Conservation (phyloP, 1,140 invertebrate genomes). For the Drosophila arizonae region DNA sequence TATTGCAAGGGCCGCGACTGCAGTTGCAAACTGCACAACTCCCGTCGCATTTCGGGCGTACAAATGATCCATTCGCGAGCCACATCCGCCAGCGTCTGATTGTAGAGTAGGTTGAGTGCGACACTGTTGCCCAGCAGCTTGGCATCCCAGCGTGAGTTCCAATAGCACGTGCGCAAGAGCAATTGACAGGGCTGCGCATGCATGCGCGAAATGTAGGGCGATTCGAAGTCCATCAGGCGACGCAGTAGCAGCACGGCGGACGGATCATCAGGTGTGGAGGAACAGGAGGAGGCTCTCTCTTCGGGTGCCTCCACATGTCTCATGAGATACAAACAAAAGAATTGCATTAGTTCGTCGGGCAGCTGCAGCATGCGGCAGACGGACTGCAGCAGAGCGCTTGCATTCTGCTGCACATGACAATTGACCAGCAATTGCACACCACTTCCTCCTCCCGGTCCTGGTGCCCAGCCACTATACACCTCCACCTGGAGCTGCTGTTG, state of each 20-base stretch:
- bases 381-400: conserved; percentile 91
- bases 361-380: conserved; percentile 90
- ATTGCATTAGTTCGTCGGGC: conserved; percentile 89
- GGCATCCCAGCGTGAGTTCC: conserved; percentile 93
- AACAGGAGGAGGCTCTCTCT: background rate
- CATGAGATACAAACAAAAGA: conserved; percentile 95
- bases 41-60: conserved; percentile 87
- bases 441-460: conserved; percentile 87
- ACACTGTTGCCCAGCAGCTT: conserved; percentile 91
- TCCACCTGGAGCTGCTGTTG: conserved; percentile 62
- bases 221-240: conserved; percentile 97
- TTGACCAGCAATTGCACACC: conserved; percentile 92
- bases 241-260: conserved; percentile 90
- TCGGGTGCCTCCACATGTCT: conserved; percentile 87
- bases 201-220: conserved; percentile 93
- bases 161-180: conserved; percentile 92
- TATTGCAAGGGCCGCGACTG: conserved; percentile 93
- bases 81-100: conserved; percentile 93
- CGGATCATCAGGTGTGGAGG: conserved; percentile 82
- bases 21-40: conserved; percentile 88
- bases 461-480: conserved; percentile 66
- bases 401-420: conserved; percentile 91
- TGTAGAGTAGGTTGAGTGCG: conserved; percentile 93
- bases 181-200: conserved; percentile 86
- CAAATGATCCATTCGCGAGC: conserved; percentile 92